Conservation (phyloP, 2,888 invertebrate genomes). For the Zonitis immaculata region DNA sequence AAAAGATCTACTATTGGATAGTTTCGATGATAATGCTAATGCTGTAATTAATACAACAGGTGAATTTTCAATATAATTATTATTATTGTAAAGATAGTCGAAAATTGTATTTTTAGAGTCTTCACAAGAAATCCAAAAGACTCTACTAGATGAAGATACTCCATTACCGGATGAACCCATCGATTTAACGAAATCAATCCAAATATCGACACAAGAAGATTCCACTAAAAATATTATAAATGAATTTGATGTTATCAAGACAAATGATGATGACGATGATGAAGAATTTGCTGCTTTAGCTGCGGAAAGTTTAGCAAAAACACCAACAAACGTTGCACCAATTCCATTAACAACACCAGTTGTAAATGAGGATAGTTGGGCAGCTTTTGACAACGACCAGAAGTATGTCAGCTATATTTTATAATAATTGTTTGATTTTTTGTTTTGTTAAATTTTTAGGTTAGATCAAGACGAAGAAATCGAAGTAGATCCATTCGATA, state of each 20-base stretch:
- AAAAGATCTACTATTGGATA: slow-evolving; percentile 65
- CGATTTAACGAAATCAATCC: slow-evolving; percentile 63
- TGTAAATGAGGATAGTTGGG: slow-evolving; percentile 53
- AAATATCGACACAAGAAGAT: slow-evolving; percentile 24
- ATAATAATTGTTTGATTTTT: no score
- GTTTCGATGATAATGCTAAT: slow-evolving; percentile 50
- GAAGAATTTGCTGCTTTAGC: slow-evolving; percentile 76
- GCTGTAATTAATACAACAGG: neutral
- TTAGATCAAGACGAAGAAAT: slow-evolving; percentile 43
- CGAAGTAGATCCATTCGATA: slow-evolving; percentile 78
- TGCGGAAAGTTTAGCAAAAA: slow-evolving; percentile 66
- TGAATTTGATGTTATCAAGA: slow-evolving; percentile 52
- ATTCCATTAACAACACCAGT: slow-evolving; percentile 39
- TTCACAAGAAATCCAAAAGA: slow-evolving; percentile 49
- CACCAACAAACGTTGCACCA: slow-evolving; percentile 35
- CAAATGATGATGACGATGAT: slow-evolving; percentile 58
- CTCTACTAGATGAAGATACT: slow-evolving; percentile 70
- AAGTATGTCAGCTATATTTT: slow-evolving; percentile 34
- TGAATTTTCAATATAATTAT: neutral
- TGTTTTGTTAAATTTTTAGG: no score
- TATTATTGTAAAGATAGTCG: no score
- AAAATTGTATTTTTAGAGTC: slow-evolving; percentile 16
- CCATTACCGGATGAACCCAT: slow-evolving; percentile 63
- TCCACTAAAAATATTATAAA: slow-evolving; percentile 31
- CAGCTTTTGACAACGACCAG: slow-evolving; percentile 60